Conservation (phyloP, 2,113 vertebrate species). For the Hyperoodon ampullatus region DNA sequence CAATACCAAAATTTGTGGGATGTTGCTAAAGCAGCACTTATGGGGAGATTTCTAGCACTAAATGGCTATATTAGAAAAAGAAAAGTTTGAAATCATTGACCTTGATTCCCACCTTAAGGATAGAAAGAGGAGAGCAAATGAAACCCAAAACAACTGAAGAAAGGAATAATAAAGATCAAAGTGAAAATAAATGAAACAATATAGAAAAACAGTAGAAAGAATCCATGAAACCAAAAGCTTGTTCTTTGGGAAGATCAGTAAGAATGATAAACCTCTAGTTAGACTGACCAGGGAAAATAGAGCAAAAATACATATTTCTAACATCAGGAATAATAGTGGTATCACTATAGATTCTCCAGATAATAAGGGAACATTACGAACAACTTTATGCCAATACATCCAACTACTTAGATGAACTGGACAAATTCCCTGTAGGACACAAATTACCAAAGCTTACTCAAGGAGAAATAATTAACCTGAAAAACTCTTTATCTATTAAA, state of each 20-base stretch:
- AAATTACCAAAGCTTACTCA: not conserved
- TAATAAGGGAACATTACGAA: not conserved
- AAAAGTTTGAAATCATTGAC: not conserved
- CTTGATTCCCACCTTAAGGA: not conserved
- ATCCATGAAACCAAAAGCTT: not conserved
- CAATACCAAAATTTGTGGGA: not conserved
- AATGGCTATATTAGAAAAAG: not conserved
- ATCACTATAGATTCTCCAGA: not conserved
- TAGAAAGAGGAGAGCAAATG: not conserved
- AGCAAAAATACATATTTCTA: not conserved
- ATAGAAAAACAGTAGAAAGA: not conserved
- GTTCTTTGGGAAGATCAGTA: not conserved
- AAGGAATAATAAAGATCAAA: not conserved
- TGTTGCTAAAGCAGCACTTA: not conserved
- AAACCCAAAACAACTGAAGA: not conserved
- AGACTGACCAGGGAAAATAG: not conserved
- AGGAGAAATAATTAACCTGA: not conserved
- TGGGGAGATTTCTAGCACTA: not conserved
- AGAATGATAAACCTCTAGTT: not conserved
- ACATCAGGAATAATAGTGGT: not conserved
- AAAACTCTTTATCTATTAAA: not conserved
- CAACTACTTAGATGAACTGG: not conserved
- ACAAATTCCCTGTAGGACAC: not conserved
- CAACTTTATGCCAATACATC: not conserved
- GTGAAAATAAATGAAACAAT: not conserved